phyloP scores from a whole-genome alignment of 2,797 vertebrate genomes.

The Echeneis naucrates region DNA sequence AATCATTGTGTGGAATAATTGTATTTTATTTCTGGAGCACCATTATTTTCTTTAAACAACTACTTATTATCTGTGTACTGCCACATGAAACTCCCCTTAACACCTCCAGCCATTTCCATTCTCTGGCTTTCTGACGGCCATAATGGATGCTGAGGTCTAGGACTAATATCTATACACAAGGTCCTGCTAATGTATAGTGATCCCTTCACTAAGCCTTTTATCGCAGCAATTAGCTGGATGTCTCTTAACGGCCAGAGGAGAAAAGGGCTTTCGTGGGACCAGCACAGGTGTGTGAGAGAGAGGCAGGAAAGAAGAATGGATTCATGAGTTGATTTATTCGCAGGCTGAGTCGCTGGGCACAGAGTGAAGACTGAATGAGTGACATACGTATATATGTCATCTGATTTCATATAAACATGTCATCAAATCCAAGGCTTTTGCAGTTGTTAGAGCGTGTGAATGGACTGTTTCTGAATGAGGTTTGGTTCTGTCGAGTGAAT shows the following conservation, averaged over 20 bases:
- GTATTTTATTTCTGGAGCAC: not conserved
- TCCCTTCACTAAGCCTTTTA: slow-evolving; percentile 81
- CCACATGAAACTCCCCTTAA: slow-evolving; percentile 22
- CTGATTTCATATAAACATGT: not conserved
- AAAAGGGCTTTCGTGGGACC: slow-evolving; percentile 67
- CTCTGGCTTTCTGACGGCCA: slow-evolving; percentile 56
- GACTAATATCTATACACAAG: slow-evolving; percentile 74
- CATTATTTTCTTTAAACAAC: not conserved
- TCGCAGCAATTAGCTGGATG: slow-evolving; percentile 80
- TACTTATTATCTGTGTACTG: slow-evolving; percentile 16
- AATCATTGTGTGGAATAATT: not conserved
- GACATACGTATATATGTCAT: slow-evolving; percentile 23
- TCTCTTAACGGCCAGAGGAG: slow-evolving; percentile 72
- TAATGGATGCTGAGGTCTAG: slow-evolving; percentile 58
- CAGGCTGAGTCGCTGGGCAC: slow-evolving; percentile 42
- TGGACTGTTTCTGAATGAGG: slow-evolving; percentile 13
- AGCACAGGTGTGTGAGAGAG: slow-evolving; percentile 66
- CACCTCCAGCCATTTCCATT: slow-evolving; percentile 30
- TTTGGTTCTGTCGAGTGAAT: slow-evolving; percentile 24
- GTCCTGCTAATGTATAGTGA: slow-evolving; percentile 77
- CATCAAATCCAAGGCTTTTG: not conserved
- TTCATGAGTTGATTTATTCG: slow-evolving; percentile 70
- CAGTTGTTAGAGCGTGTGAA: not conserved
- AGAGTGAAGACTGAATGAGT: slow-evolving; percentile 57
- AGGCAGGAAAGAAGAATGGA: slow-evolving; percentile 59